Conservation (phyloP, 2,113 vertebrate species). For the Vidua macroura region DNA sequence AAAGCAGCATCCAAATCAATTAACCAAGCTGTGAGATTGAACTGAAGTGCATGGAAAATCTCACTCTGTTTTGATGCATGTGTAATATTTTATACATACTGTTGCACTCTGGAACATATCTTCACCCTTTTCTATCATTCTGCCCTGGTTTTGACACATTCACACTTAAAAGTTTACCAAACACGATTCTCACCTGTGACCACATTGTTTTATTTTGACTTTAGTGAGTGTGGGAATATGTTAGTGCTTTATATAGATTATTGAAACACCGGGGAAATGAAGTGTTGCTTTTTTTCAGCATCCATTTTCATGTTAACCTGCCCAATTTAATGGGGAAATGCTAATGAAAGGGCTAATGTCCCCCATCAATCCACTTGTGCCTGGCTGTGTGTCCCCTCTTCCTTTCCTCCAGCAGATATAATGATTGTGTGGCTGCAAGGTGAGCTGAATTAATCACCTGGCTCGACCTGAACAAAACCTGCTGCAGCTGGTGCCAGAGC, state of each 20-base stretch:
- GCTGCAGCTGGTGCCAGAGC: not conserved
- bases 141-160: not conserved
- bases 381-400: not conserved
- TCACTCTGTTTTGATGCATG: constrained; percentile 4
- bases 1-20: constrained; percentile 28
- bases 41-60: not conserved
- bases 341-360: not conserved
- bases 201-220: not conserved
- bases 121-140: not conserved
- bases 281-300: not conserved
- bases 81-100: not conserved
- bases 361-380: not conserved
- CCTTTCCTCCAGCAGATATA: not conserved
- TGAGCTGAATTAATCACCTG: not conserved
- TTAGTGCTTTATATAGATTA: not conserved
- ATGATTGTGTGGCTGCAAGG: not conserved
- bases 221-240: not conserved
- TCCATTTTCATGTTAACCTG: not conserved
- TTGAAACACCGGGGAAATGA: not conserved
- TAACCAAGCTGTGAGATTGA: constrained; percentile 11
- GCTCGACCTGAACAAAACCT: not conserved
- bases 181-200: not conserved
- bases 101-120: not conserved
- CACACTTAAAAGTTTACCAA: not conserved
- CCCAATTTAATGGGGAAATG: not conserved